Percentiles rank a stretch among this genome's conserved stretches.
These are phyloP conservation scores for Dendrophyllia cribrosa DNA, from an alignment of 64 coral and sea anemone species.

Conservation along the genomic window DNA sequence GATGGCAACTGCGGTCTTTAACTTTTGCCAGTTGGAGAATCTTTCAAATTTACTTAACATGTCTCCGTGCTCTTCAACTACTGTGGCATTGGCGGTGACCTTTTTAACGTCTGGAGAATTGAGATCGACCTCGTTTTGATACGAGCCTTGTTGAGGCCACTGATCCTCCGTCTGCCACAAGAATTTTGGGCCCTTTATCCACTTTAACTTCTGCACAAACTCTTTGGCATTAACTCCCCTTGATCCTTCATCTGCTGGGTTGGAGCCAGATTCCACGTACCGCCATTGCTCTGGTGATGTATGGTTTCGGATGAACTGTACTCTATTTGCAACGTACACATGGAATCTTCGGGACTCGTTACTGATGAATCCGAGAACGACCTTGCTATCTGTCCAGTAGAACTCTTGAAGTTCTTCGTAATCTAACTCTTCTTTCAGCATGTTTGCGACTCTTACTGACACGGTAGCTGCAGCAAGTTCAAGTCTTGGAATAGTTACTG, in stretches of 20 bases:
- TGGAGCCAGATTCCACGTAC: constrained; percentile 21
- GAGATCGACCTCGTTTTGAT: not conserved
- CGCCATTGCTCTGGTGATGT: constrained; percentile 49
- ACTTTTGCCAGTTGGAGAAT: constrained; percentile 58
- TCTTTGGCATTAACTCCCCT: constrained; percentile 48
- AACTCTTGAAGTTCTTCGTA: constrained; percentile 42
- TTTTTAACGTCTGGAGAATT: constrained; percentile 10
- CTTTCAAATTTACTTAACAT: constrained; percentile 4
- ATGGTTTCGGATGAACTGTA: constrained; percentile 32
- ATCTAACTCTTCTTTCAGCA: constrained; percentile 52
- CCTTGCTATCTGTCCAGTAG: constrained; percentile 51
- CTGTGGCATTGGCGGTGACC: too few species aligned
- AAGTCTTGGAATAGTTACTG: constrained; percentile 48
- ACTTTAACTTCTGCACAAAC: constrained; percentile 13
- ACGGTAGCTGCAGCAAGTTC: constrained; percentile 62
- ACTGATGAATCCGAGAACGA: constrained; percentile 37
- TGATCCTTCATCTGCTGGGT: constrained; percentile 54
- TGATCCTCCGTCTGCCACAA: constrained; percentile 39
- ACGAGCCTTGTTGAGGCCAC: constrained; percentile 13
- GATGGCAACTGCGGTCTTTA: constrained; percentile 27
- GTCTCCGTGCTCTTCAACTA: not conserved
- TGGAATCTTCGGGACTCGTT: constrained; percentile 52
- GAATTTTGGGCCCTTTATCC: constrained; percentile 55
- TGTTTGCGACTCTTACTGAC: constrained; percentile 41
- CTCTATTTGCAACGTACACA: constrained; percentile 34